Evolutionary conservation across 2,888 invertebrate genomes (phyloP).

Genomic region (Listrodromus nycthemerus): DNA sequence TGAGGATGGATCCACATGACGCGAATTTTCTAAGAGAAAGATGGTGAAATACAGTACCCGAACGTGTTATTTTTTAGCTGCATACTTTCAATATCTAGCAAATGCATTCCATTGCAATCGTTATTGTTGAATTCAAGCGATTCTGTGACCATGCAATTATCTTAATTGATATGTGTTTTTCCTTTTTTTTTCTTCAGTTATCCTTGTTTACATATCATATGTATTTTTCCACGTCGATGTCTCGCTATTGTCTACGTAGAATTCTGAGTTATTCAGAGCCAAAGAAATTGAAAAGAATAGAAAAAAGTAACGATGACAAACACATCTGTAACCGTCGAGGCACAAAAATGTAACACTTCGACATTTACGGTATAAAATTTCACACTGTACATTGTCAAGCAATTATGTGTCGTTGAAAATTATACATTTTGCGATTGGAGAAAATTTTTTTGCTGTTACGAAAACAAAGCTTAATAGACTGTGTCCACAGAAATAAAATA

Average conservation of each 20-base stretch:
- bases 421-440: conserved; percentile 50
- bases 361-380: conserved; percentile 16
- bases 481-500: conserved; percentile 55
- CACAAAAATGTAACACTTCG: not conserved
- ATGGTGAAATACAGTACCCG: conserved; percentile 43
- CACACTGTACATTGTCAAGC: conserved; percentile 26
- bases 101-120: conserved; percentile 53
- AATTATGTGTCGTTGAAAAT: conserved; percentile 49
- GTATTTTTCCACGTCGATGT: conserved; percentile 1
- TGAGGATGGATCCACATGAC: conserved; percentile 82
- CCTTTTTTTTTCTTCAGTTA: not conserved
- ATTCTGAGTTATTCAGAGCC: not conserved
- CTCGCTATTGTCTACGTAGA: conserved; percentile 23
- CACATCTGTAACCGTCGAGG: not conserved
- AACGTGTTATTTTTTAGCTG: conserved; percentile 53
- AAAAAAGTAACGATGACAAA: not conserved
- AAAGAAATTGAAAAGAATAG: conserved; percentile 12
- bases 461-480: conserved; percentile 34
- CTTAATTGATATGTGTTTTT: conserved; percentile 28
- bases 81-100: conserved; percentile 52
- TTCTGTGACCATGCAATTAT: conserved; percentile 51
- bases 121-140: conserved; percentile 46
- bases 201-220: not conserved
- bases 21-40: conserved; percentile 50
- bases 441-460: conserved; percentile 37